Evolutionary conservation across 1,140 invertebrate genomes (phyloP).

Genomic region (Nomia melanderi): DNA sequence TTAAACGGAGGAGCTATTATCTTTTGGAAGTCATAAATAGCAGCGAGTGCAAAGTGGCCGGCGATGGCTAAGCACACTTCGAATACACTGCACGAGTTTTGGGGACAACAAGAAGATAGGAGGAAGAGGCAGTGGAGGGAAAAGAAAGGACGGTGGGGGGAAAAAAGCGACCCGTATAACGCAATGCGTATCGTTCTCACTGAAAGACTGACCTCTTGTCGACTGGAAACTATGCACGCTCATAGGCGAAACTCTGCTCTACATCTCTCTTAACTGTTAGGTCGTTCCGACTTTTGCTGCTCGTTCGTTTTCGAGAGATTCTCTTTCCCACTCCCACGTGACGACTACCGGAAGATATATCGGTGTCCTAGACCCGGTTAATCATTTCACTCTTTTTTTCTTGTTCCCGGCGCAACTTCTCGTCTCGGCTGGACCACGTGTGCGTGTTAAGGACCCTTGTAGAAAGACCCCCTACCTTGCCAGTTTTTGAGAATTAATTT

Average conservation of each 20-base stretch:
- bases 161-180: conserved; percentile 13
- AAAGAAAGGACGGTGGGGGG: background rate
- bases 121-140: background rate
- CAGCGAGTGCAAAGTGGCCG: background rate
- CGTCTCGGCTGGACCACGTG: background rate
- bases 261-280: background rate
- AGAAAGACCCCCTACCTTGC: too few species aligned
- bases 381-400: background rate
- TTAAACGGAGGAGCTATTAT: background rate
- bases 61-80: background rate
- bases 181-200: conserved; percentile 35
- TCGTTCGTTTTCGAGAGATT: conserved; percentile 42
- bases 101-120: conserved; percentile 8
- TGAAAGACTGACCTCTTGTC: conserved; percentile 58
- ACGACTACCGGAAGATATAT: background rate
- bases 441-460: background rate
- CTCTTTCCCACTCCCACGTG: background rate
- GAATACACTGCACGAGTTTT: conserved; percentile 12
- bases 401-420: background rate
- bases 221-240: conserved; percentile 56
- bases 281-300: background rate
- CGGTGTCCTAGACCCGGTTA: background rate
- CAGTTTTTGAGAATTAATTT: too few species aligned
- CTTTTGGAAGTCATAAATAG: background rate
- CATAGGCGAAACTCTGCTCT: conserved; percentile 39